Evolutionary conservation across 2,888 invertebrate genomes (phyloP), one percentile per base, ranked within the genome.

Genomic region (Aethes cnicana): DNA sequence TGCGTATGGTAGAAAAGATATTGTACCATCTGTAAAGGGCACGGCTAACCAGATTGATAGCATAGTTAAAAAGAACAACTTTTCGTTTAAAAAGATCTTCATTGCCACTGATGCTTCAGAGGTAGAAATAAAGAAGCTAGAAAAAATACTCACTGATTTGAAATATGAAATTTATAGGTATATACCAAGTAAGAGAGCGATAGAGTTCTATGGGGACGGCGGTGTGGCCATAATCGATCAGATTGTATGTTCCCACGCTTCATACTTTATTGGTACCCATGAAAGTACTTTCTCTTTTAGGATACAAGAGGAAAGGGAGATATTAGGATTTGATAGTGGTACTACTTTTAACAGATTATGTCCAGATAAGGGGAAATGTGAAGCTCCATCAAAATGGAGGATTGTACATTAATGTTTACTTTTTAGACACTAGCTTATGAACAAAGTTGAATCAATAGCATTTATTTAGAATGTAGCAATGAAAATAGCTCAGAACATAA

Each of bases 231-330:
- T 98, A 48, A 93, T 98, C 41, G 98, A 99, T 74, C 98, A 99
- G 89, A 96, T 98, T 67, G 95, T 99, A 62, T 97, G 97, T 81
- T 95, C 98, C 0, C 94, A 95, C 80, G 95, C 97, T 0, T 92
- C 93, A 59, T 93, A 93, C 74, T 98, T 98, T 72, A 92, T 98
- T 26, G 99, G 99, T 6, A 97, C 97, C 0, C 93, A 95, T 74
- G 97, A 97, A 64, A 99, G 99, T 54, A 99, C 99, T 0, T 99
- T 98, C 81, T 94, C 98, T 0, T 98, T 95, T 77, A 92, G 99
- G 49, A 99, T 99, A 61, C 97, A 98, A 84, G 99, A 99, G 77
- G 99, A 99, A 74, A 91, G 99, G 17, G 98, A 99, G 85, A 97
- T 99, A 55, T 77, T 98, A 32, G 98, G 98, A 1, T 97, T 97